Evolutionary conservation across 2,888 invertebrate genomes (phyloP), one percentile per base, ranked within the genome.

Genomic region (Andrena fulva): DNA sequence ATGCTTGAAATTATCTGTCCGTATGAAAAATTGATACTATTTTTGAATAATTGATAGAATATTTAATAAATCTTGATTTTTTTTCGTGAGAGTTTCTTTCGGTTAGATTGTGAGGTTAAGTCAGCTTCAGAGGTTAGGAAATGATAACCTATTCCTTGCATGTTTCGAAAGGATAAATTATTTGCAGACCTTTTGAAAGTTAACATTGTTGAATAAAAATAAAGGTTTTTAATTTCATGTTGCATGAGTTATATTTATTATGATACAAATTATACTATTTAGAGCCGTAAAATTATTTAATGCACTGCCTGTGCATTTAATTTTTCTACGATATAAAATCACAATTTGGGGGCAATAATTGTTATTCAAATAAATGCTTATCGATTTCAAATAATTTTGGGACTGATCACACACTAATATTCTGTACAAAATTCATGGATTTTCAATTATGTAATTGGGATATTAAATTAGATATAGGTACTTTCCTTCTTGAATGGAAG

Each of bases 101-200:
- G 7, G 16, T 10, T 20, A 78, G 0, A 64, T 69, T 69, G 76
- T 63, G 8, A 76, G 68, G 78, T 78, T 78, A 78, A 68, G 10
- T 10, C 5, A 27, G 6, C n/a, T 24, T 42, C 52, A 10, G 29
- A 31, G 64, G 24, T 12, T 50, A 62, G 24, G 54, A 8, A 63
- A 63, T 8, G 27, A 35, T 35, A 52, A 16, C 27, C 33, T 42
- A 29, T 16, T 42, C 6, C 24, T 31, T 56, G n/a, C 1, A 50
- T 2, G 2, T 50, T 20, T 4, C 56, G 20, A 27, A 24, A 10
- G 8, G 24, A 10, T 56, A 56, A 56, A 24, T 56, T 24, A 24
- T 27, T 10, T 24, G 12, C 10, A 10, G 20, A 20, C 24, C 24
- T 56, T 2, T 56, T 56, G 10, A 56, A 24, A 24, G 3, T 24